These are phyloP conservation scores for Laterallus jamaicensis DNA, from an alignment of 2,113 vertebrate species.

Conservation along the genomic window DNA sequence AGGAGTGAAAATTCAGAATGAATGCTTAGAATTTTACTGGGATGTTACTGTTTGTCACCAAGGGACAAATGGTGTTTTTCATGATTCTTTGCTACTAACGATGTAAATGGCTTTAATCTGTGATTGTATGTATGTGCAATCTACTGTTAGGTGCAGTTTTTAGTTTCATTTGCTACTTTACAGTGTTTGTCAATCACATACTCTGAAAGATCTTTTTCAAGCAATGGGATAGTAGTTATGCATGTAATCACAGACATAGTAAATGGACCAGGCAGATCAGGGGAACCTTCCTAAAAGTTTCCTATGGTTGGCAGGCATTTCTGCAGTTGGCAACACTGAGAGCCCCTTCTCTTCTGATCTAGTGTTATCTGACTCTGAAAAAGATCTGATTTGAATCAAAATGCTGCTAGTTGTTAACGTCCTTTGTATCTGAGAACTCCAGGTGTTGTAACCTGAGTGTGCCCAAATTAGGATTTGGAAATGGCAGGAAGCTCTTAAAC, in stretches of 20 bases:
- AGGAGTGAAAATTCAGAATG: not conserved
- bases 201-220: not conserved
- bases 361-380: not conserved
- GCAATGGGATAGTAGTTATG: not conserved
- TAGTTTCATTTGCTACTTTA: not conserved
- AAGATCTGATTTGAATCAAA: not conserved
- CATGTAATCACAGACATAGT: not conserved
- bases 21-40: conserved; percentile 22
- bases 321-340: not conserved
- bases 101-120: not conserved
- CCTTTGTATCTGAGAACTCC: not conserved
- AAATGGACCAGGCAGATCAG: not conserved
- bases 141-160: not conserved
- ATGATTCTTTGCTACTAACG: not conserved
- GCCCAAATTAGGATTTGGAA: not conserved
- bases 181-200: not conserved
- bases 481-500: not conserved
- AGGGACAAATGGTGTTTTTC: not conserved
- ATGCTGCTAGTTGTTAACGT: not conserved
- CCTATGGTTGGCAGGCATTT: not conserved
- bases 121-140: not conserved
- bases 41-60: not conserved
- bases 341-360: not conserved
- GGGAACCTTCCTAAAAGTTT: not conserved
- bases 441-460: not conserved